Conservation (phyloP, 2,888 invertebrate species). For the Tiliacea aurago region DNA sequence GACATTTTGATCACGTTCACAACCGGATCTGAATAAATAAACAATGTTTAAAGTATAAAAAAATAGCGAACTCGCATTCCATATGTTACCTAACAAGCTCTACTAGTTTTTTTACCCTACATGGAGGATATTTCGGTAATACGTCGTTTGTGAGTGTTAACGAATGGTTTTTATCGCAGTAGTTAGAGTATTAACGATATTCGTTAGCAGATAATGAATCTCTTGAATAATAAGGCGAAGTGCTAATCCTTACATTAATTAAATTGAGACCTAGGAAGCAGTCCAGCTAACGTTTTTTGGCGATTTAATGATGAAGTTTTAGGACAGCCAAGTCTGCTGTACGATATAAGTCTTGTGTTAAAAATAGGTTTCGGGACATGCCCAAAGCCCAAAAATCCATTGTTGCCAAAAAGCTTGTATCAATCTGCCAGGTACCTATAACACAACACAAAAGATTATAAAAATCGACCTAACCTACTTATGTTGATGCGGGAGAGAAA, state of each 20-base stretch:
- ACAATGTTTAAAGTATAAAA: constrained; percentile 63
- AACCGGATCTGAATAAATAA: constrained; percentile 72
- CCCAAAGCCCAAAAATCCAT: neutral
- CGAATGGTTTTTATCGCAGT: constrained; percentile 41
- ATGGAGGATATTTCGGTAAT: constrained; percentile 59
- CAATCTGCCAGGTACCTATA: neutral
- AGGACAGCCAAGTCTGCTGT: neutral
- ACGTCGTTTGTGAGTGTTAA: constrained; percentile 42
- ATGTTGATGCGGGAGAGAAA: neutral
- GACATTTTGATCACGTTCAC: constrained; percentile 65
- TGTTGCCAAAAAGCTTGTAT: neutral
- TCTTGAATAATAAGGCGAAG: constrained; percentile 23
- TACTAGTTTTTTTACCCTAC: constrained; percentile 78
- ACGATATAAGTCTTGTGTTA: neutral
- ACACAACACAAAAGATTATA: neutral
- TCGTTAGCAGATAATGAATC: constrained; percentile 37
- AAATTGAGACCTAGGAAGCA: constrained; percentile 15
- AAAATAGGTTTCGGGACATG: neutral
- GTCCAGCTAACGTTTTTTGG: constrained; percentile 4
- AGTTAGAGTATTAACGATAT: constrained; percentile 24
- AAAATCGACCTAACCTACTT: neutral
- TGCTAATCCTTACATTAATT: constrained; percentile 13
- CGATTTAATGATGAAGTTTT: neutral
- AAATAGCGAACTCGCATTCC: constrained; percentile 77
- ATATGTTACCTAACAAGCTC: constrained; percentile 77